Evolutionary conservation across 2,888 invertebrate species (phyloP).

Genomic region (Cepaea hortensis): DNA sequence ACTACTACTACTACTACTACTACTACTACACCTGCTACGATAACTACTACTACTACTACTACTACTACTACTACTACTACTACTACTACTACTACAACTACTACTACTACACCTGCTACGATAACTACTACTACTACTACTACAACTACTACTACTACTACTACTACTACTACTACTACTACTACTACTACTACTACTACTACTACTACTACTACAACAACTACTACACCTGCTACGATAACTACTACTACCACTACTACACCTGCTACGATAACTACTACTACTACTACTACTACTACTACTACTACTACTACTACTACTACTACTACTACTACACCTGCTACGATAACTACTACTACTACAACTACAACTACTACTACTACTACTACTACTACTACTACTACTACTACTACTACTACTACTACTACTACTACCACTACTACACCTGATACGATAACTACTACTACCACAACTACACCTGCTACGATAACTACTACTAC

Average conservation of each 20-base stretch:
- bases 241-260: too few relatives aligned
- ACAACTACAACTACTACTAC: background rate
- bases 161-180: background rate
- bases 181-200: background rate
- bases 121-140: too few relatives aligned
- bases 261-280: too few relatives aligned
- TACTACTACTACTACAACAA: background rate
- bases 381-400: background rate
- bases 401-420: background rate
- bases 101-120: too few relatives aligned
- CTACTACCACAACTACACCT: background rate
- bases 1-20: too few relatives aligned
- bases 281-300: too few relatives aligned
- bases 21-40: too few relatives aligned
- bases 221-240: background rate
- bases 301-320: too few relatives aligned
- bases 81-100: background rate
- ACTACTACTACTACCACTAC: background rate
- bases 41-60: too few relatives aligned
- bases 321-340: background rate
- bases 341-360: too few relatives aligned
- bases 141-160: too few relatives aligned
- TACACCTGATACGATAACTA: too few relatives aligned
- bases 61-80: background rate
- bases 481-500: background rate